Base-by-base conservation (phyloP, 2,797 vertebrate genomes). In the Xerus rutilus region DNA sequence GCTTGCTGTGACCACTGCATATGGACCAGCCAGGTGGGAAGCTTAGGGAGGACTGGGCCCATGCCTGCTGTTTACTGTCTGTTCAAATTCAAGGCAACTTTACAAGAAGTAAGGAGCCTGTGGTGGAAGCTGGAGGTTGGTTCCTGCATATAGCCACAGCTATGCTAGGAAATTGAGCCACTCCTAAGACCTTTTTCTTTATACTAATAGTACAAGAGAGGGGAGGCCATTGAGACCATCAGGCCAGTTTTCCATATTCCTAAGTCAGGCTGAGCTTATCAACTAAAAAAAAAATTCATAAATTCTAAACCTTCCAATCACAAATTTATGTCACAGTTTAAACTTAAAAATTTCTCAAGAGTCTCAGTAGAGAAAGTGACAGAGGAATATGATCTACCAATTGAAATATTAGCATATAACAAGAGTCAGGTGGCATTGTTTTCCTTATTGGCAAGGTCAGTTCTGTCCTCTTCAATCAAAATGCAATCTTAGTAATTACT, bases 401-500 rank as follows among this genome's bases (percentile, higher is more conserved):
- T 73, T 86, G 52, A 76, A 86, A 52, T 79, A 86, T 89, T 62
- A 79, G 78, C 93, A 30, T 49, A 64, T 0, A 23, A 54, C 21
- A 45, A 25, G 86, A 84, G 83, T 86, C 59, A 35, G n/a, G 69
- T 6, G 20, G 62, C 83, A n/a, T 76, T 59, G 49, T 73, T 95
- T 91, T 65, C 32, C 32, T 25, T 73, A 43, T 88, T 78, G 94
- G 67, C 39, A 96, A 97, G 76, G 91, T 82, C 93, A 94, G 35
- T 23, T 64, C 73, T 93, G 70, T 94, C 86, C 43, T 87, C 73
- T 54, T 93, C 86, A 86, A 94, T 96, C 84, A 91, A 90, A 95
- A 64, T 94, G 49, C 88, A 95, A 59, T 91, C 86, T 81, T 84
- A 89, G 45, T 91, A 91, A 96, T 96, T 91, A 91, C 59, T 96